A percentile compares a stretch with the other conserved stretches of the same genome.
Evolutionary conservation across 2,797 vertebrate species (phyloP).

Genomic region (Tokudaia tokunoshimensis): DNA sequence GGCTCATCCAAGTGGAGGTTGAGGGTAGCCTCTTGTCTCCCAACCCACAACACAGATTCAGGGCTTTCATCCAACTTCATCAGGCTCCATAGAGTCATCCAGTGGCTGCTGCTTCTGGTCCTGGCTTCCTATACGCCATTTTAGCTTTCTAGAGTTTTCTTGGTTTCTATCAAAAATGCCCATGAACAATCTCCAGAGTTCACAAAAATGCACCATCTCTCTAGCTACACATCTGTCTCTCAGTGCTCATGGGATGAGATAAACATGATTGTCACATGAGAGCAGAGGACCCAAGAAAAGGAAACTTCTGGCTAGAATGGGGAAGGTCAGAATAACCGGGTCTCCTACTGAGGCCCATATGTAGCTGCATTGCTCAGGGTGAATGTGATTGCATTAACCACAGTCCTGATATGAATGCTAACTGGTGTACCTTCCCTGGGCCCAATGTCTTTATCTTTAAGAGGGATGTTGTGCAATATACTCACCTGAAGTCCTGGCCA

Average conservation of each 20-base stretch:
- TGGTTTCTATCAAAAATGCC: conserved; percentile 4
- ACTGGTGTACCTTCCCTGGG: not conserved
- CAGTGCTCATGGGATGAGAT: not conserved
- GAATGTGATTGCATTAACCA: not conserved
- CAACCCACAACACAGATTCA: not conserved
- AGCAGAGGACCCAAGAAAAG: not conserved
- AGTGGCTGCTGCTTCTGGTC: not conserved
- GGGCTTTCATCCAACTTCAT: not conserved
- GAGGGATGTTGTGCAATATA: not conserved
- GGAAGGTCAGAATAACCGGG: not conserved
- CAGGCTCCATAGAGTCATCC: not conserved
- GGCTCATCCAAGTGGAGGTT: not conserved
- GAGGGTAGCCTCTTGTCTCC: not conserved
- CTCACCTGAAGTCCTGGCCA: conserved; percentile 22
- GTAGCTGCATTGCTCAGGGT: not conserved
- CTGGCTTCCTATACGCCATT: not conserved
- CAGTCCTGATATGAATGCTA: not conserved
- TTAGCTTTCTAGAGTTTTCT: not conserved
- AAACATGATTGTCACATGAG: not conserved
- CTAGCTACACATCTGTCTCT: not conserved
- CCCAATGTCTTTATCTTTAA: not conserved
- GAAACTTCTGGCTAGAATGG: not conserved
- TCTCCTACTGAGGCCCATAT: not conserved
- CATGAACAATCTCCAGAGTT: not conserved
- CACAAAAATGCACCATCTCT: not conserved